Conservation (phyloP, 2,797 vertebrate species). For the Parauchenoglanis punctatus region DNA sequence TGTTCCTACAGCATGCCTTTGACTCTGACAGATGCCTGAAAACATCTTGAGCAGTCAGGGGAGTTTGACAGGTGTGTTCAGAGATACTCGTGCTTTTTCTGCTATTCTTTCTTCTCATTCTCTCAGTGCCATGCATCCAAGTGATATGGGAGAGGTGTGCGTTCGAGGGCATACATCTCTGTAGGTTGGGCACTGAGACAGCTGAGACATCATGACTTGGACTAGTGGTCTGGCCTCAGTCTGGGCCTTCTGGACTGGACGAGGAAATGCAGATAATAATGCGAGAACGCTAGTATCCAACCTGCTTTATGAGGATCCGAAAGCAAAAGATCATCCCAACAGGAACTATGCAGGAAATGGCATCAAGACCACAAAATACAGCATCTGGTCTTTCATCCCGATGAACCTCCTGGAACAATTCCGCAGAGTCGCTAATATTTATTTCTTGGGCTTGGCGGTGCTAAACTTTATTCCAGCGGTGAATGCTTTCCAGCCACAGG, state of each 20-base stretch:
- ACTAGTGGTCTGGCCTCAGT: constrained; percentile 53
- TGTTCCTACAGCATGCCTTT: constrained; percentile 48
- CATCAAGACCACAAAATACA: constrained; percentile 92
- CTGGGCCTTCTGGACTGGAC: constrained; percentile 66
- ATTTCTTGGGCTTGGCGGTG: constrained; percentile 83
- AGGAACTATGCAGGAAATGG: constrained; percentile 77
- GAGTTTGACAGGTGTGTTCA: constrained; percentile 50
- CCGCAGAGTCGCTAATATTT: constrained; percentile 88
- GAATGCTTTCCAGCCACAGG: constrained; percentile 87
- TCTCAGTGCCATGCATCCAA: constrained; percentile 24
- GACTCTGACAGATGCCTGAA: constrained; percentile 32
- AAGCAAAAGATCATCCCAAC: constrained; percentile 82
- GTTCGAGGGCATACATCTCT: background rate
- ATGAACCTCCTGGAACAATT: constrained; percentile 91
- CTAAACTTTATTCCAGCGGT: constrained; percentile 89
- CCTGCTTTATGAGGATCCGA: constrained; percentile 76
- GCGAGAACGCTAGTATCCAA: constrained; percentile 81
- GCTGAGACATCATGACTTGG: constrained; percentile 65
- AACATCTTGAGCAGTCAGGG: constrained; percentile 33
- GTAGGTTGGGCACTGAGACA: background rate
- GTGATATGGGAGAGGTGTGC: background rate
- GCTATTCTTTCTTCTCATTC: background rate
- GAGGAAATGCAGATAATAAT: constrained; percentile 47
- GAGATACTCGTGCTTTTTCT: constrained; percentile 4
- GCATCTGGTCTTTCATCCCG: constrained; percentile 82